Base-by-base conservation (phyloP, 2,888 invertebrate species). In the Andricus quercusramuli region DNA sequence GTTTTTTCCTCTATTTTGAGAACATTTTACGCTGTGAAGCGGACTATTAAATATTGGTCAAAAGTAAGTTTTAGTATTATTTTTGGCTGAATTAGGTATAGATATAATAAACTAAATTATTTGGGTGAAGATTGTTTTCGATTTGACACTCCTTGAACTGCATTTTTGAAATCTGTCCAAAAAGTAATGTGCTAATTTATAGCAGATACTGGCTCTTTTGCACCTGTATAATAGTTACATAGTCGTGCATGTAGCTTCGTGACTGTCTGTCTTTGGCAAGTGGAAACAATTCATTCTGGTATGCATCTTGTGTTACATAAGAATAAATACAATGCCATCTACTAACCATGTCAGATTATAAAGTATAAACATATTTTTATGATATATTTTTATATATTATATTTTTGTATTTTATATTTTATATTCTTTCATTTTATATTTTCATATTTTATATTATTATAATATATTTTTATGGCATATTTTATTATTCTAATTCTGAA, bases 101-200 rank as follows among this genome's bases (percentile, higher is more conserved):
- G 51, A 20, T 51, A 51, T 20, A 51, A 37, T 37, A 17, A 20
- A 20, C 20, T 17, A 56, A 56, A 56, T 56, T 8, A 56, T 56
- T 9, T 56, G n/a, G 3, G 9, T 32, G 47, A 9, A 11, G 51
- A 70, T 74, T 70, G 44, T 51, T 70, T n/a, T 74, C n/a, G 29
- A n/a, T 32, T 51, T 74, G 32, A 74, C 32, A 74, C 51, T 56
- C 9, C 47, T 70, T n/a, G 32, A 74, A 20, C n/a, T 32, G 11
- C 51, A 51, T 51, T 74, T 74, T 74, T 74, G 74, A 74, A 32
- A 51, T 51, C 20, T 29, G 29, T 74, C 74, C 74, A 74, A 74
- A 74, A 74, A 74, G 56, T 74, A 74, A 74, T 74, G 56, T 29
- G 74, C 74, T 70, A 74, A 74, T 74, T 74, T 74, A 74, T 32